Evolutionary conservation across 1,140 invertebrate genomes (phyloP).

Genomic region (Orius insidiosus): DNA sequence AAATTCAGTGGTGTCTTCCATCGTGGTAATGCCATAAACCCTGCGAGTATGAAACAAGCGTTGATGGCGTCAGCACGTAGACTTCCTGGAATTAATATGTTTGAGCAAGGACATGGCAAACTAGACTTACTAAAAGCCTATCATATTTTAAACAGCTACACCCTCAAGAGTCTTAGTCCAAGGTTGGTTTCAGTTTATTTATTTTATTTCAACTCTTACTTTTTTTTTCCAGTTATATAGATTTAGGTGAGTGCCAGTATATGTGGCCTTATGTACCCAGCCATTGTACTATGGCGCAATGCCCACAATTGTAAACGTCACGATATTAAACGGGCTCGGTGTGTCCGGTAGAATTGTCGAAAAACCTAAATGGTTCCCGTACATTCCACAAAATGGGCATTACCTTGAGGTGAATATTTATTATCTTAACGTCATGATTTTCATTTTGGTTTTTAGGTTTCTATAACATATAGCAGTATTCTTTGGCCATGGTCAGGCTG

Average conservation of each 20-base stretch:
- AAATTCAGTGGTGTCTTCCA: conserved; percentile 22
- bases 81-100: conserved; percentile 78
- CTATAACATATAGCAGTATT: conserved; percentile 57
- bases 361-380: conserved; percentile 75
- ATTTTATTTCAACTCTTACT: conserved; percentile 1
- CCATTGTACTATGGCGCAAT: conserved; percentile 75
- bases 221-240: conserved; percentile 51
- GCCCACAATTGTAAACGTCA: conserved; percentile 83
- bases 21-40: conserved; percentile 50
- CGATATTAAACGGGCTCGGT: conserved; percentile 73
- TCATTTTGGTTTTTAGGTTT: conserved; percentile 36
- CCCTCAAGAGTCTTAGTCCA: conserved; percentile 52
- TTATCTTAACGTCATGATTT: conserved; percentile 2
- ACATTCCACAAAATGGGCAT: conserved; percentile 54
- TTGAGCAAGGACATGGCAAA: conserved; percentile 92
- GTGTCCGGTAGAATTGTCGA: conserved; percentile 59
- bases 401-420: conserved; percentile 26
- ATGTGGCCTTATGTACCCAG: conserved; percentile 98
- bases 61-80: conserved; percentile 71
- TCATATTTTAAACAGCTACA: conserved; percentile 60
- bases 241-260: conserved; percentile 84
- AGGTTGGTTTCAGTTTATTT: conserved; percentile 27
- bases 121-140: conserved; percentile 75
- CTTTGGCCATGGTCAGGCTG: conserved; percentile 96
- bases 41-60: conserved; percentile 88